Conservation (phyloP, 1,140 invertebrate species). For the Heliconius melpomene region DNA sequence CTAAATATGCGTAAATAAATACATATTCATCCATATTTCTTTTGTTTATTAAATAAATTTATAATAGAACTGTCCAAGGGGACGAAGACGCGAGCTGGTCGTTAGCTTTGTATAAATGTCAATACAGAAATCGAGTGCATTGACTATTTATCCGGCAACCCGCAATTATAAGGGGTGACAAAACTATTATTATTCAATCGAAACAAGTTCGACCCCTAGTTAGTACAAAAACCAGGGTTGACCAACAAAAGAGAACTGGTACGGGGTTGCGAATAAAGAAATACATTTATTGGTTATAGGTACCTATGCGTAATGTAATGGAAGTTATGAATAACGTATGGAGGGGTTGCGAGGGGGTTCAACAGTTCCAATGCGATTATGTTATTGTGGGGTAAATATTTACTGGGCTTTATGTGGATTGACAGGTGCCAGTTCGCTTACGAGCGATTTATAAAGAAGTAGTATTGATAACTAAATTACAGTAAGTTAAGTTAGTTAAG, state of each 20-base stretch:
- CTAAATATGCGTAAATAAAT: too few relatives aligned
- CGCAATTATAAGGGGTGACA: conserved; percentile 33
- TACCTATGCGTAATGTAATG: conserved; percentile 50
- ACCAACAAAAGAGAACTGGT: conserved; percentile 70
- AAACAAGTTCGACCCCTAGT: conserved; percentile 51
- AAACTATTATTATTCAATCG: conserved; percentile 52
- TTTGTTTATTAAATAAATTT: too few relatives aligned
- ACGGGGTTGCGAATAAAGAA: conserved; percentile 57
- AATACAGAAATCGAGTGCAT: neutral
- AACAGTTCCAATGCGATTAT: conserved; percentile 54
- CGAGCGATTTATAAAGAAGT: neutral
- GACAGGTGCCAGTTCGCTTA: conserved; percentile 30
- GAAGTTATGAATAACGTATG: conserved; percentile 62
- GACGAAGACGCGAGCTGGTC: too few relatives aligned
- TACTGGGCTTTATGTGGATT: conserved; percentile 38
- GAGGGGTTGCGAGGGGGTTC: conserved; percentile 47
- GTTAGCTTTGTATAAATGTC: neutral
- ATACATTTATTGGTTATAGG: conserved; percentile 57
- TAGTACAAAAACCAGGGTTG: conserved; percentile 62
- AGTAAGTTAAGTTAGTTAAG: too few relatives aligned
- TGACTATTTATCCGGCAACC: conserved; percentile 39
- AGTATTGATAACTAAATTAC: neutral
- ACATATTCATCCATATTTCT: too few relatives aligned
- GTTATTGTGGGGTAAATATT: conserved; percentile 56
- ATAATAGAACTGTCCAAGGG: too few relatives aligned